Conservation (phyloP, 30 jellyfish, hydroid and myxozoan genomes). For the Sanderia malayensis region DNA sequence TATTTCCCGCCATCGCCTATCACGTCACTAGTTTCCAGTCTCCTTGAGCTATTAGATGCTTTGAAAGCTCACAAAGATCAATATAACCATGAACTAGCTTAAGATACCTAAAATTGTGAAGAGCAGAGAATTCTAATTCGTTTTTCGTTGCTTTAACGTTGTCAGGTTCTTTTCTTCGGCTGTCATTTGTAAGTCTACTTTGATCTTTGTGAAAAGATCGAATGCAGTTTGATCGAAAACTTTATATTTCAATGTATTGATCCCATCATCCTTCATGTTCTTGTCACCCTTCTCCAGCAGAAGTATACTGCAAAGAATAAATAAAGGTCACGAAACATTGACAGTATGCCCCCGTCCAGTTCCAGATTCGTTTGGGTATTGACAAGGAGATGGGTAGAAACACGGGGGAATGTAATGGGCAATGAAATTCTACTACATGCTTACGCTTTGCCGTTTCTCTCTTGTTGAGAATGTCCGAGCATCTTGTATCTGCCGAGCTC, state of each 20-base stretch:
- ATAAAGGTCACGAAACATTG: not conserved
- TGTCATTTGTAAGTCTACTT: conserved; percentile 52
- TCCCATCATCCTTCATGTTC: conserved; percentile 38
- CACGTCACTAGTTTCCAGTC: not conserved
- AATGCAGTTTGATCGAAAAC: not conserved
- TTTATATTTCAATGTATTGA: conserved; percentile 37
- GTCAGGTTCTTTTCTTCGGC: conserved; percentile 46
- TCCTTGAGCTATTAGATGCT: not conserved
- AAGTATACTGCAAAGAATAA: not conserved
- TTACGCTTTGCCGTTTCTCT: conserved; percentile 36
- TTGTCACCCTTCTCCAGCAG: conserved; percentile 30
- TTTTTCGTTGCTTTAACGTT: not conserved
- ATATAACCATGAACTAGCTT: too few relatives aligned
- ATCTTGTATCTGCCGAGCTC: conserved; percentile 58
- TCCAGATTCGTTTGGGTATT: not conserved
- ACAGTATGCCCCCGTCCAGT: not conserved
- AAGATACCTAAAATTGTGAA: too few relatives aligned
- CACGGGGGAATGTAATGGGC: not conserved
- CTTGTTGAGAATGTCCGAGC: conserved; percentile 26
- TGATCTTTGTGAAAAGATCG: conserved; percentile 38
- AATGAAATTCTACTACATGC: too few relatives aligned
- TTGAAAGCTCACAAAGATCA: too few relatives aligned
- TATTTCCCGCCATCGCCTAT: not conserved
- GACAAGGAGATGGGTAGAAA: too few relatives aligned
- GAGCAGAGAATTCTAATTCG: not conserved